phyloP scores from a whole-genome alignment of 53 echinoderm and acorn worm species.

The Luidia sarsii region DNA sequence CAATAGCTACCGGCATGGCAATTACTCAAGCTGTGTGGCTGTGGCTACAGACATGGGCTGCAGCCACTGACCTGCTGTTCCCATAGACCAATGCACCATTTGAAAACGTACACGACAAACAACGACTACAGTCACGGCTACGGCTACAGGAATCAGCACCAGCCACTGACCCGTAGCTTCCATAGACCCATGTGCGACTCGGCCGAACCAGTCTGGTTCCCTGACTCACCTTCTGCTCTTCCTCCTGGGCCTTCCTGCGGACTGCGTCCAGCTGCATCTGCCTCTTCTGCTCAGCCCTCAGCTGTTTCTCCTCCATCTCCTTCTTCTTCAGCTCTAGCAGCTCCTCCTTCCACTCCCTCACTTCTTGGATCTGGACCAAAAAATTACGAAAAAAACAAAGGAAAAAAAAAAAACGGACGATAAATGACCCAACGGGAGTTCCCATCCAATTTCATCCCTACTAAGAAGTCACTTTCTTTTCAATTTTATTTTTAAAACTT shows the following conservation, averaged over 20 bases:
- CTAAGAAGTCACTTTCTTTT: too few relatives aligned
- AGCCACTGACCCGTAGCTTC: too few relatives aligned
- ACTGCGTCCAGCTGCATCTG: conserved; percentile 88
- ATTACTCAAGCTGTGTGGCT: too few relatives aligned
- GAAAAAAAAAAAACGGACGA: too few relatives aligned
- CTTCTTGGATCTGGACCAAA: conserved; percentile 78
- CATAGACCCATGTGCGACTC: too few relatives aligned
- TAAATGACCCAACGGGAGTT: too few relatives aligned
- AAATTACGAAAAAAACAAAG: background rate
- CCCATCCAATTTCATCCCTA: too few relatives aligned
- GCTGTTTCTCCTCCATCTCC: conserved; percentile 90
- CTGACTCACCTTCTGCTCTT: conserved; percentile 83
- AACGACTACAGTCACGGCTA: background rate
- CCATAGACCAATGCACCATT: background rate
- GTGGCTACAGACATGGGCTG: too few relatives aligned
- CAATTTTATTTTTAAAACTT: too few relatives aligned
- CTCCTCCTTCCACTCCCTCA: conserved; percentile 88
- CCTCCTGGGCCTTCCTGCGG: conserved; percentile 92
- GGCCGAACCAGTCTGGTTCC: background rate
- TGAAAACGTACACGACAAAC: background rate
- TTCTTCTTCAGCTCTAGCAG: conserved; percentile 84
- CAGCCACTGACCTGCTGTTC: too few relatives aligned
- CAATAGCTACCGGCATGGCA: too few relatives aligned
- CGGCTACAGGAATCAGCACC: background rate
- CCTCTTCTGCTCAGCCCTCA: conserved; percentile 88